Evolutionary conservation across 2,888 invertebrate species (phyloP).

Genomic region (Thecophora atra): DNA sequence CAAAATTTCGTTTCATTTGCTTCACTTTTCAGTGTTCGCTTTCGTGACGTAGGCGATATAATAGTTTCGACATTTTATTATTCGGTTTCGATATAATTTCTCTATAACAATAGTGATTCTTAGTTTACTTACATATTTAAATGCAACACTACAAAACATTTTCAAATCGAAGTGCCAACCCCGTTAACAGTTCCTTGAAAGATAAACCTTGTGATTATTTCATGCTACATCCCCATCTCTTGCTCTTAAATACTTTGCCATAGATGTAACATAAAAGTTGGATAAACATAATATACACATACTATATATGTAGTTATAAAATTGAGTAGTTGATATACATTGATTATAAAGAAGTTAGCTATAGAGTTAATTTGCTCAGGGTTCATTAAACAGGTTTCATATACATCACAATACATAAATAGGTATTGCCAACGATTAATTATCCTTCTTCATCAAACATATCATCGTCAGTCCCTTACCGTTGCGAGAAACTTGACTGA

Average conservation of each 20-base stretch:
- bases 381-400: constrained; percentile 20
- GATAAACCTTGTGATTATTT: no score
- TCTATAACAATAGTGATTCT: not conserved
- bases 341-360: not conserved
- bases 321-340: no score
- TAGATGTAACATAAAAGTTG: no score
- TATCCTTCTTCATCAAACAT: constrained; percentile 22
- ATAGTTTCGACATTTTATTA: not conserved
- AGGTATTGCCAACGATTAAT: not conserved
- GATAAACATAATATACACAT: no score
- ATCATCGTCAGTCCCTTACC: constrained; percentile 21
- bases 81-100: not conserved
- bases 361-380: constrained; percentile 20
- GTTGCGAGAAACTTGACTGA: constrained; percentile 39
- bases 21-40: no score
- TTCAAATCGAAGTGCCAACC: not conserved
- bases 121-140: not conserved
- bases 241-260: not conserved
- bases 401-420: constrained; percentile 16
- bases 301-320: not conserved
- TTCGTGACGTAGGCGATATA: not conserved
- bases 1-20: not conserved
- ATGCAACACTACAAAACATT: not conserved
- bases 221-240: no score
- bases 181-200: no score